Evolutionary conservation across 2,113 vertebrate species (phyloP), one percentile per base, ranked within the genome.

Genomic region (Barnardius zonarius): DNA sequence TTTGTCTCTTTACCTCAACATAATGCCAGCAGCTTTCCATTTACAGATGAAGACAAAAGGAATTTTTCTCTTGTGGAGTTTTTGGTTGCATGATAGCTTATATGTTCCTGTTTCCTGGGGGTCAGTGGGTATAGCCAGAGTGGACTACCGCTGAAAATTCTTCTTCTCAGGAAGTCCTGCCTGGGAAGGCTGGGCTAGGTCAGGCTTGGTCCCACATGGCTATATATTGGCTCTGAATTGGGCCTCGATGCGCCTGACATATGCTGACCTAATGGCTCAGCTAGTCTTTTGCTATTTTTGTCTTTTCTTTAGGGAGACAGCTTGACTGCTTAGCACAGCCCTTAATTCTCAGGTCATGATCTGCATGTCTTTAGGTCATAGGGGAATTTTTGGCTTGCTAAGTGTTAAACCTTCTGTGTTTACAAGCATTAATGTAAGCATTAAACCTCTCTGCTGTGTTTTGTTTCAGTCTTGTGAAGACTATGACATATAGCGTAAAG

Each of bases 281-380:
- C 91, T 92, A 94, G 86, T 93, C 91, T 94, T 91, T 91, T 91
- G 92, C 96, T 97, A 97, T 97, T 96, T 96, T 93, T 85, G 81
- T 93, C 96, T 92, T 96, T 91, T 95, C 96, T 79, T 94, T 70
- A 96, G 70, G 66, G 83, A 97, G 96, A 95, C 96, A 97, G 96
- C 93, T 96, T 96, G 96, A 86, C 96, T 94, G 86, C 96, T 97
- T 97, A 97, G 92, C 30, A 7, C 91, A 73, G 62, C 0, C 1
- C 96, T 92, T 97, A 97, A 95, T 84, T 96, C 96, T 96, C 90
- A 85, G 96, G 92, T 94, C 93, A 93, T 6, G 84, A 92, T 95
- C 96, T 88, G 92, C 84, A 75, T 72, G 86, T 93, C 86, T 96
- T 97, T 86, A 92, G 93, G 93, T 96, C 93, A 64, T 43, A 74